Evolutionary conservation across 2,113 vertebrate species (phyloP), one percentile per base, ranked within the genome.

Genomic region (human): DNA sequence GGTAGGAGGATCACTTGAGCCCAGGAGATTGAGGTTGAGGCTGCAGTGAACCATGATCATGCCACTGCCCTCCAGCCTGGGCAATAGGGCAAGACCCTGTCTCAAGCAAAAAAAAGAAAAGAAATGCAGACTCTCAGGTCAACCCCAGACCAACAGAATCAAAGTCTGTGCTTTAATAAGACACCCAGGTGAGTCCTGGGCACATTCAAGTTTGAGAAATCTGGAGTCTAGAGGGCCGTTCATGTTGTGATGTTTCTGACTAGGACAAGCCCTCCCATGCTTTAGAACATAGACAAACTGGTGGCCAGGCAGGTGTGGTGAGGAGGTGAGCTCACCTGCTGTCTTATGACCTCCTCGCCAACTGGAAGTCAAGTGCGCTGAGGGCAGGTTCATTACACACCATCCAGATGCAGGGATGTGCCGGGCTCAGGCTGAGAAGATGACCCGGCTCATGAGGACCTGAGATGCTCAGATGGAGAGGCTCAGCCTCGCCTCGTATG

Each of bases 281-380:
- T 40, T 40, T 4, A 55, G 35, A 55, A 27, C 83, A 18, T 0
- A 66, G 59, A 14, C 23, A 61, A 30, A n/a, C 27, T 0, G 0
- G 9, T 38, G 35, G 50, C 90, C 30, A 13, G 81, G 57, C 57
- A 50, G 59, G 30, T 11, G 6, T 0, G 30, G 50, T 25, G 16
- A 20, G 20, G 6, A 61, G 50, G 4, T 8, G 30, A 3, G 68
- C 30, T 7, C 43, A 10, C 7, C 5, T 13, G 50, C 32, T 12
- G 22, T 45, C 83, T 45, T 16, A 30, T 6, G 88, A 40, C n/a
- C 48, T 79, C 68, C 59, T 45, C 0, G 0, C 22, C 50, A 16
- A 86, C n/a, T 4, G 23, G 30, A 61, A 27, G 20, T n/a, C 43
- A 25, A 43, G 55, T 18, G 25, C 17, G 0, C 45, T 0, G 6